Base-by-base conservation (phyloP, 2,113 vertebrate species). In the Chloropsis cyanopogon region DNA sequence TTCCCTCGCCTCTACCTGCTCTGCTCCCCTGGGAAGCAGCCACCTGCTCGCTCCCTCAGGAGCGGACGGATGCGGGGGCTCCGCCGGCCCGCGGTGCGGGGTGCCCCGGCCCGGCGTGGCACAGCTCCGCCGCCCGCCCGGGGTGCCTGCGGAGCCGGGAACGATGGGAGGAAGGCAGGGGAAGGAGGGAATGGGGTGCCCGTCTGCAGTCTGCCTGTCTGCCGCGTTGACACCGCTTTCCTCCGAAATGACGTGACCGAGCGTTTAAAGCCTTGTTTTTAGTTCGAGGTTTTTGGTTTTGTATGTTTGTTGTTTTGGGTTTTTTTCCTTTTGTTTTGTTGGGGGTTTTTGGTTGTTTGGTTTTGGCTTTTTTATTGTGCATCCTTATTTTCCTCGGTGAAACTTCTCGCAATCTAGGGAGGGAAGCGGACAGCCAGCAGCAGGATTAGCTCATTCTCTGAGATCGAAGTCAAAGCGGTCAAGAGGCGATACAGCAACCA, bases 91-190 rank as follows among this genome's bases (percentile, higher is more conserved):
- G 26, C 56, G 7, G 18, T 22, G 29, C 25, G 31, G 4, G 31
- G 10, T 14, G 25, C 18, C 47, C 21, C 21, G 23, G 28, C 31
- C 28, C 20, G 13, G 35, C 7, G 5, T 2, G 25, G 33, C 46
- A 21, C 18, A n/a, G 46, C 46, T 9, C n/a, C 7, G 22, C 37
- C 10, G 29, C 42, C 41, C 10, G 19, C 42, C 71, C 14, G 26
- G 8, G 39, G 61, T 7, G 59, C 31, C 69, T 17, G 46, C 9
- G 20, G n/a, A 10, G 31, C 25, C 19, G 6, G 50, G 7, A 63
- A 20, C 8, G 14, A 9, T 12, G 37, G 3, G 5, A 2, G 4
- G 1, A 50, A 46, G 17, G 17, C 7, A 3, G 8, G 5, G 14
- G 1, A 39, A 50, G 31, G 1, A 39, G 15, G 1, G 18, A 19